These are phyloP conservation scores for Whitmania pigra DNA, from an alignment of 1,140 invertebrate species.

Conservation along the genomic window DNA sequence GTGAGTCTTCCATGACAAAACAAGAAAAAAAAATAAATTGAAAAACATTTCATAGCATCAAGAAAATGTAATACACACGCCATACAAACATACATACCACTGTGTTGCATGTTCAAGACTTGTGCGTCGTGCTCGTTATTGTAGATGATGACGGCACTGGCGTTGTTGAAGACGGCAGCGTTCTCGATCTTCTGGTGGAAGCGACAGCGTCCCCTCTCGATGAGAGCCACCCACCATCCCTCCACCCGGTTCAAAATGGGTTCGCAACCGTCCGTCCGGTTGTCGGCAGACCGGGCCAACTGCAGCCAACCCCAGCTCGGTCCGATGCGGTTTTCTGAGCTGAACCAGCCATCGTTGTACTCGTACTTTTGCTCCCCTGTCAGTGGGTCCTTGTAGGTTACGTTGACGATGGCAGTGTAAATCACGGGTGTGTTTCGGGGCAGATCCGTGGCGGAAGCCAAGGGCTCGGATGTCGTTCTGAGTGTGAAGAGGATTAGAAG, in stretches of 20 bases:
- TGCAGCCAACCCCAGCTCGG: conserved; percentile 50
- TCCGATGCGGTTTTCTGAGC: conserved; percentile 50
- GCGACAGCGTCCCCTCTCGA: conserved; percentile 58
- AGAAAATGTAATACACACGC: no score
- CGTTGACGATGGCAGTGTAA: conserved; percentile 40
- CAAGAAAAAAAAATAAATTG: no score
- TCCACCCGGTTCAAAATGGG: conserved; percentile 41
- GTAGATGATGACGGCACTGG: conserved; percentile 61
- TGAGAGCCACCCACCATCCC: conserved; percentile 60
- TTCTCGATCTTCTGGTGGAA: conserved; percentile 64
- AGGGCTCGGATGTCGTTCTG: no score
- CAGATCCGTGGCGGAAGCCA: not conserved
- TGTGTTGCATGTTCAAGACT: conserved; percentile 26
- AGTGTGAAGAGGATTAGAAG: no score
- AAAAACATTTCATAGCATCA: no score
- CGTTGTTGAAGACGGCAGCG: conserved; percentile 52
- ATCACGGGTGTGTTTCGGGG: conserved; percentile 32
- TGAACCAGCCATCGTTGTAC: conserved; percentile 50
- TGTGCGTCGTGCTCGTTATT: conserved; percentile 48
- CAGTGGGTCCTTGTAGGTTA: conserved; percentile 32
- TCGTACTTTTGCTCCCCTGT: conserved; percentile 39
- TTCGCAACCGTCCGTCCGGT: conserved; percentile 52
- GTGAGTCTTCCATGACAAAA: no score
- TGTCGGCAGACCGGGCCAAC: conserved; percentile 48
- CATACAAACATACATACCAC: conserved; percentile 22